Conservation (phyloP, 2,888 invertebrate genomes). For the Nebria salina region DNA sequence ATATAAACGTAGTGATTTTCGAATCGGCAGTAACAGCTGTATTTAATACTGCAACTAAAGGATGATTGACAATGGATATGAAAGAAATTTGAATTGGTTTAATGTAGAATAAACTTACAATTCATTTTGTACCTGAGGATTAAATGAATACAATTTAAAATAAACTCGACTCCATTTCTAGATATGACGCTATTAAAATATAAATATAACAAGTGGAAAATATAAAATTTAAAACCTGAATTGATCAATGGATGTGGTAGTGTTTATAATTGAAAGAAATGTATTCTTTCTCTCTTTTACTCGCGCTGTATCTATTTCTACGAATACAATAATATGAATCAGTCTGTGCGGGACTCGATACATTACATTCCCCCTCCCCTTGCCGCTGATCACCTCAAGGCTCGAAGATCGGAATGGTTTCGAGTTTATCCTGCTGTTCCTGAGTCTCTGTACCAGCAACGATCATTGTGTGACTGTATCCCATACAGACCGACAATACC, state of each 20-base stretch:
- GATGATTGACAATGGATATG: too few relatives aligned
- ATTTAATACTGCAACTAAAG: too few relatives aligned
- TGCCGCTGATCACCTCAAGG: constrained; percentile 50
- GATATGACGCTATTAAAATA: neutral
- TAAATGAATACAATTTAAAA: neutral
- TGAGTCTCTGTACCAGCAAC: constrained; percentile 72
- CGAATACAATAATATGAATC: neutral
- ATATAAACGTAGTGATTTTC: neutral
- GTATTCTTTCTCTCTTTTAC: neutral
- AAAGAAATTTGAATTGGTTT: too few relatives aligned
- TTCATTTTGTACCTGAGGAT: too few relatives aligned
- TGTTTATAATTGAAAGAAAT: neutral
- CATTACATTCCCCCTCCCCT: neutral
- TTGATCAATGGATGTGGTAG: neutral
- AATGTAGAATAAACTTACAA: too few relatives aligned
- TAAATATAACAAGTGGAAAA: neutral
- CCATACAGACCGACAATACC: constrained; percentile 83
- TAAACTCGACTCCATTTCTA: neutral
- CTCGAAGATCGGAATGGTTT: constrained; percentile 67
- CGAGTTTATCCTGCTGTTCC: constrained; percentile 71
- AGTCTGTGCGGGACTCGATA: neutral
- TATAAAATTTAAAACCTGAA: neutral
- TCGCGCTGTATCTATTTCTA: neutral
- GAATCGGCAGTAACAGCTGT: too few relatives aligned
- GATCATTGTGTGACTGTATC: constrained; percentile 84